Evolutionary conservation across 2,113 vertebrate species (phyloP).

Genomic region (Callipepla squamata): DNA sequence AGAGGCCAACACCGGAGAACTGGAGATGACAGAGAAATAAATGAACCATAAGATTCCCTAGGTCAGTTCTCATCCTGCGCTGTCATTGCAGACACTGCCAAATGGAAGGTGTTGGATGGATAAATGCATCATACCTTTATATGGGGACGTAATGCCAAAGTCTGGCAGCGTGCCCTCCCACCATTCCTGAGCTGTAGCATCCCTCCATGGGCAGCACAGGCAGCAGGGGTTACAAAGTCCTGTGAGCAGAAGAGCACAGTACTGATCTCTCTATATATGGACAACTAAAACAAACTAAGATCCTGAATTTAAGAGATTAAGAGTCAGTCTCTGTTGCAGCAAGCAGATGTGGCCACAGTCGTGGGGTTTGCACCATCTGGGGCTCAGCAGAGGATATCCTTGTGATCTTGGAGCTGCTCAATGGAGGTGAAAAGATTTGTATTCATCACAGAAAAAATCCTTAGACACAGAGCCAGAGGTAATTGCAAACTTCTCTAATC

Average conservation of each 20-base stretch:
- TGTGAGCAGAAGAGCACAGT: background rate
- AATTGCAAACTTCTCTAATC: constrained; percentile 14
- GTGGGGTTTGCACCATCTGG: background rate
- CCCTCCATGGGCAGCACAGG: accelerated
- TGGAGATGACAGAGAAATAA: background rate
- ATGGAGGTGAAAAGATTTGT: background rate
- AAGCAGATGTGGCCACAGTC: background rate
- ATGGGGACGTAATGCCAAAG: background rate
- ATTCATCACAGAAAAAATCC: background rate
- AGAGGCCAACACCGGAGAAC: background rate
- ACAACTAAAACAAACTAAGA: background rate
- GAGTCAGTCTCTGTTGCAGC: background rate
- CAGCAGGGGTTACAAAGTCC: background rate
- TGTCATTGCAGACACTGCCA: background rate
- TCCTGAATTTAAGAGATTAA: background rate
- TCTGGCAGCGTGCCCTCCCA: background rate
- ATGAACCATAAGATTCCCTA: background rate
- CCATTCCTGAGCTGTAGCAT: background rate
- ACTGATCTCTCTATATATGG: too few relatives aligned
- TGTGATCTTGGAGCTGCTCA: background rate
- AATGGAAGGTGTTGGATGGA: background rate
- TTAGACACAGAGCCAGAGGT: background rate
- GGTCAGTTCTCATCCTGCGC: background rate
- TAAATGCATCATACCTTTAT: accelerated
- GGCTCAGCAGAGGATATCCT: background rate